Percentiles rank a stretch among this genome's conserved stretches.
Conservation (phyloP, 2,888 invertebrate species). For the Cybosia mesomella region DNA sequence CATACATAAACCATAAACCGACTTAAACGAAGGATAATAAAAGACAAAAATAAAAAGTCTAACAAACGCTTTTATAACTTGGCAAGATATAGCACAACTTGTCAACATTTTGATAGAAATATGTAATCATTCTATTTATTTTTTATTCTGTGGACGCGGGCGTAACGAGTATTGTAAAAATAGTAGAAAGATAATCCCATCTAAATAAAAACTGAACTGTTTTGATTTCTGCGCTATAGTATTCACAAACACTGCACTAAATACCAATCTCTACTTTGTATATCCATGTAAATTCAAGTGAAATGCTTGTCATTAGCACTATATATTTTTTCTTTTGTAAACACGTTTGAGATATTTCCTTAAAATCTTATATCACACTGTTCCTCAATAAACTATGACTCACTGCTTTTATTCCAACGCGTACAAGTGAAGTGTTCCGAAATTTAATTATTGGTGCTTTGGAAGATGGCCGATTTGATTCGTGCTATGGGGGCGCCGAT, state of each 20-base stretch:
- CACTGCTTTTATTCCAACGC: conserved; percentile 53
- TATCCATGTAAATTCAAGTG: neutral
- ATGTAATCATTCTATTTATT: conserved; percentile 33
- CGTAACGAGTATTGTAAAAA: conserved; percentile 56
- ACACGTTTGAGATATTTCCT: conserved; percentile 63
- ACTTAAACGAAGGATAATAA: too few relatives aligned
- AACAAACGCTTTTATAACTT: neutral
- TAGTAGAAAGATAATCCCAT: conserved; percentile 21
- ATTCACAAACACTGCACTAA: neutral
- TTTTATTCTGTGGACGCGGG: conserved; percentile 59
- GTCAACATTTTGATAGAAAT: conserved; percentile 5
- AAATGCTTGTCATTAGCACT: conserved; percentile 15
- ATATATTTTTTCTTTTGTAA: conserved; percentile 58
- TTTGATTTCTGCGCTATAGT: neutral
- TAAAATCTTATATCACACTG: conserved; percentile 32
- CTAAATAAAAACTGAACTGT: neutral
- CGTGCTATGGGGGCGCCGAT: conserved; percentile 89
- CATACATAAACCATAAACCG: too few relatives aligned
- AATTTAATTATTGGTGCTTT: conserved; percentile 40
- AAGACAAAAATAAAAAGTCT: too few relatives aligned
- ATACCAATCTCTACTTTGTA: neutral
- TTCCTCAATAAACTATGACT: conserved; percentile 71
- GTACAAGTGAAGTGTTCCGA: conserved; percentile 47
- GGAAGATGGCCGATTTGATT: conserved; percentile 90
- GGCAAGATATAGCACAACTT: neutral